phyloP scores from a whole-genome alignment of 1,140 invertebrate genomes.

The Bombus haemorrhoidalis region DNA sequence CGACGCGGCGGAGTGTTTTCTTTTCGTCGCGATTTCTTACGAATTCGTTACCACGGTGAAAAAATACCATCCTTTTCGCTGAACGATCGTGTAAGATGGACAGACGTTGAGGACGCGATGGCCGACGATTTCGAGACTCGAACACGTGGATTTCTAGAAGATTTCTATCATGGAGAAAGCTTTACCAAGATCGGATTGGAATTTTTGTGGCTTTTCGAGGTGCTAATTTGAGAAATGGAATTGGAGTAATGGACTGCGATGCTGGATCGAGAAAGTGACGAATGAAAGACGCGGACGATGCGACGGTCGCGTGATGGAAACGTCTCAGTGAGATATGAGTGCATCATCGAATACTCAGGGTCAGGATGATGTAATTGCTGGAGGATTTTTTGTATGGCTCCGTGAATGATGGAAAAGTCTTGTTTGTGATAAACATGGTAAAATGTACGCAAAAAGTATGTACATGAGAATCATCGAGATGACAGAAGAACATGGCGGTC shows the following conservation, averaged over 20 bases:
- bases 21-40: constrained; percentile 36
- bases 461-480: background rate
- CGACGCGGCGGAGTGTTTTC: constrained; percentile 56
- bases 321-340: background rate
- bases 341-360: background rate
- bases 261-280: background rate
- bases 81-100: constrained; percentile 18
- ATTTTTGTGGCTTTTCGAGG: background rate
- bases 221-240: background rate
- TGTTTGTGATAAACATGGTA: background rate
- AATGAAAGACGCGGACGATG: background rate
- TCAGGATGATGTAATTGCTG: background rate
- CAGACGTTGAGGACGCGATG: background rate
- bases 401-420: background rate
- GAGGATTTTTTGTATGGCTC: background rate
- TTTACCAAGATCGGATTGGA: background rate
- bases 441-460: background rate
- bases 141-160: background rate
- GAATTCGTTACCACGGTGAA: constrained; percentile 2
- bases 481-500: constrained; percentile 36
- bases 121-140: background rate
- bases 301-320: background rate
- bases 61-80: constrained; percentile 18
- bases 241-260: too few relatives aligned
- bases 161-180: background rate